Evolutionary conservation across 2,797 vertebrate genomes (phyloP).

Genomic region (Martes flavigula): DNA sequence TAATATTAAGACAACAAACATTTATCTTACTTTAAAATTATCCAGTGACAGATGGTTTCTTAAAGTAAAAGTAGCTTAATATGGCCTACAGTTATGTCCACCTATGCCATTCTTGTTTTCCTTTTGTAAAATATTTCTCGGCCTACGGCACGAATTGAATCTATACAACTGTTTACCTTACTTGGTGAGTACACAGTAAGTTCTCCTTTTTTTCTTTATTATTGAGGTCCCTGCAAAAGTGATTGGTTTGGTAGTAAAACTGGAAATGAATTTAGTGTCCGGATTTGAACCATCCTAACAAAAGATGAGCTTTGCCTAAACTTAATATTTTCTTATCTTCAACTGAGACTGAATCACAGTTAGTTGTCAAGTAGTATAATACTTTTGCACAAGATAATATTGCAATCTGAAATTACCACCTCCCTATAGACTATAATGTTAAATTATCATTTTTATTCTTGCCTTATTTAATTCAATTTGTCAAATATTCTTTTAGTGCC

Average conservation of each 20-base stretch:
- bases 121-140: neutral
- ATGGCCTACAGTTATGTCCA: neutral
- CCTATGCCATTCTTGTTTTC: neutral
- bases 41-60: neutral
- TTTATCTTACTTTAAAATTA: slow-evolving; percentile 16
- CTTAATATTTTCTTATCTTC: slow-evolving; percentile 15
- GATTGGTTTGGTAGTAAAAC: neutral
- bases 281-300: neutral
- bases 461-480: slow-evolving; percentile 43
- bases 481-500: slow-evolving; percentile 37
- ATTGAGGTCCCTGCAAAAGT: neutral
- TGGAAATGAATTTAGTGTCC: neutral
- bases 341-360: neutral
- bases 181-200: neutral
- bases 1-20: neutral
- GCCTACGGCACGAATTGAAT: neutral
- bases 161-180: neutral
- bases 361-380: neutral
- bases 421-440: neutral
- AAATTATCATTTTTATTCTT: slow-evolving; percentile 30
- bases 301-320: neutral
- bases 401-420: slow-evolving; percentile 24
- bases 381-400: slow-evolving; percentile 28
- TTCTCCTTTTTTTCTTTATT: neutral
- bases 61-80: neutral